phyloP scores from a whole-genome alignment of 2,888 invertebrate species.

The Xanthostigma xanthostigma region DNA sequence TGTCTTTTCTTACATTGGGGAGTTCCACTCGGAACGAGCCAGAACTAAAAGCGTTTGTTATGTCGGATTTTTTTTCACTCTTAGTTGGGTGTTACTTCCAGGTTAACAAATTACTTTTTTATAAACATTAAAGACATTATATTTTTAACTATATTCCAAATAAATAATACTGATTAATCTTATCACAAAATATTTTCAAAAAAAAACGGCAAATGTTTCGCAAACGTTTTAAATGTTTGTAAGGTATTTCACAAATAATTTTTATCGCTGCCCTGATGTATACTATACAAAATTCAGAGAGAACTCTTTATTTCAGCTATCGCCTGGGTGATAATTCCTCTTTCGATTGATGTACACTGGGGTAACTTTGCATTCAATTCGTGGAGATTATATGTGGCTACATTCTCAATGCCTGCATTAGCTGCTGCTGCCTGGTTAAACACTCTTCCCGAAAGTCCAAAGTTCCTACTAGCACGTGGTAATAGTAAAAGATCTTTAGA shows the following conservation, averaged over 20 bases:
- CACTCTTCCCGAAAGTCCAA: constrained; percentile 63
- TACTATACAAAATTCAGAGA: constrained; percentile 23
- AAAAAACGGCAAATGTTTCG: no score
- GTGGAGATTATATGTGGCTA: constrained; percentile 58
- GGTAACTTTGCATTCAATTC: constrained; percentile 41
- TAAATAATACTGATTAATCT: no score
- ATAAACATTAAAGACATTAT: no score
- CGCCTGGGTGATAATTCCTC: constrained; percentile 53
- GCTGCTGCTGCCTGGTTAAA: constrained; percentile 40
- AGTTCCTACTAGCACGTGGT: constrained; percentile 51
- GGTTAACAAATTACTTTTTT: constrained; percentile 24
- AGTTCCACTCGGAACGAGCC: constrained; percentile 42
- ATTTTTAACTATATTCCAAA: no score
- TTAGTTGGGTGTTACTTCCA: constrained; percentile 44
- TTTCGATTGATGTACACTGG: constrained; percentile 17
- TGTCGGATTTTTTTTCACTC: constrained; percentile 46
- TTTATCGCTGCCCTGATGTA: constrained; percentile 25
- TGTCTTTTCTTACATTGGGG: constrained; percentile 48
- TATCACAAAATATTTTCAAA: no score
- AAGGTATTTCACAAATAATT: no score
- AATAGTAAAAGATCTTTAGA: constrained; percentile 39
- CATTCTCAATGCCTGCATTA: constrained; percentile 48
- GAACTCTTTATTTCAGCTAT: constrained; percentile 31
- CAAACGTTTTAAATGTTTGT: no score
- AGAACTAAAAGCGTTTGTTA: constrained; percentile 44